A percentile compares a stretch with the other conserved stretches of the same genome.
These are phyloP conservation scores for Tinea trinotella DNA, from an alignment of 2,888 invertebrate genomes.

Conservation along the genomic window DNA sequence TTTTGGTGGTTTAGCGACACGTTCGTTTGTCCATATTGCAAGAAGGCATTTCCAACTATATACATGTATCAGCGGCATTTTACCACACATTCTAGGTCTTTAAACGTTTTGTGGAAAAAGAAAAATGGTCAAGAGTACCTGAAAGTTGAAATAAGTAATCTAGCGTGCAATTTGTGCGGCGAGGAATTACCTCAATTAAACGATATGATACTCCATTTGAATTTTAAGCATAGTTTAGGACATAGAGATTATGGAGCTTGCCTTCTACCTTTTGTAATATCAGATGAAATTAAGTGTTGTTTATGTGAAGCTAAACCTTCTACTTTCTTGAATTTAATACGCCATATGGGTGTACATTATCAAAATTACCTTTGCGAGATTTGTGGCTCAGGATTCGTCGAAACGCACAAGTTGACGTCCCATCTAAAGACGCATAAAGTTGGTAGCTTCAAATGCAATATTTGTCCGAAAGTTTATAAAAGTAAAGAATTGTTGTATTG, in stretches of 20 bases:
- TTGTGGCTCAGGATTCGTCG: slow-evolving; percentile 49
- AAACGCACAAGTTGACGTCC: slow-evolving; percentile 45
- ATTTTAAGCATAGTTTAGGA: slow-evolving; percentile 38
- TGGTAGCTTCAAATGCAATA: slow-evolving; percentile 34
- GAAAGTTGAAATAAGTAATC: slow-evolving; percentile 51
- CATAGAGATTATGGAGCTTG: slow-evolving; percentile 40
- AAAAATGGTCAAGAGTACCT: slow-evolving; percentile 34
- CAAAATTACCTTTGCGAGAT: slow-evolving; percentile 59
- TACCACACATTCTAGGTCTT: neutral
- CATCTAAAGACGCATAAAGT: slow-evolving; percentile 40
- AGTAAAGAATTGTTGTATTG: slow-evolving; percentile 38
- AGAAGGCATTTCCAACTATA: neutral
- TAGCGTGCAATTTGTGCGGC: slow-evolving; percentile 45
- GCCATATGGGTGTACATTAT: slow-evolving; percentile 58
- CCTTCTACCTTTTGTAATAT: slow-evolving; percentile 49
- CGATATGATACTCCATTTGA: slow-evolving; percentile 42
- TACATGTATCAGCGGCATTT: neutral
- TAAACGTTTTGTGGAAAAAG: neutral
- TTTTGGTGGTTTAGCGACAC: slow-evolving; percentile 3
- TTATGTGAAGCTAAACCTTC: slow-evolving; percentile 43
- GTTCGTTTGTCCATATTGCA: slow-evolving; percentile 14
- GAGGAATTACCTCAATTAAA: slow-evolving; percentile 32
- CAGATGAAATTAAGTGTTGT: slow-evolving; percentile 35
- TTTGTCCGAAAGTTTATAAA: slow-evolving; percentile 38
- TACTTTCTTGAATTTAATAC: slow-evolving; percentile 48